A percentile compares a stretch with the other conserved stretches of the same genome.
Evolutionary conservation across 2,797 vertebrate genomes (phyloP).

Genomic region (Emys orbicularis): DNA sequence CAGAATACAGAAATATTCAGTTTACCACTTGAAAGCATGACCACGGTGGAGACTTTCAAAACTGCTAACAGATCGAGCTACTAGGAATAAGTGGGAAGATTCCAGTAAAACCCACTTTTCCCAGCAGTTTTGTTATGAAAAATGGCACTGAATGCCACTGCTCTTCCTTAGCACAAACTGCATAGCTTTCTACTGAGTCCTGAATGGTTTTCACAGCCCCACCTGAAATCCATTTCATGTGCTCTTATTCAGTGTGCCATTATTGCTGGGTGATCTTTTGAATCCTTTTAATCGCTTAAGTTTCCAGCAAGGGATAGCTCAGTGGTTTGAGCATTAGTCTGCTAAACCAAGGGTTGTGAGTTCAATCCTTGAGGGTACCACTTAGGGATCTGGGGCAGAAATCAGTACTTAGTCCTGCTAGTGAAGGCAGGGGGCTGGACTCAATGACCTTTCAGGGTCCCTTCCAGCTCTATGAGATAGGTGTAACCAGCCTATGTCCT

Average conservation of each 20-base stretch:
- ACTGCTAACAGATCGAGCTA: neutral
- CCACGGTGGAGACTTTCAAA: neutral
- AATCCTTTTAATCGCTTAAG: neutral
- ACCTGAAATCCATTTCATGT: neutral
- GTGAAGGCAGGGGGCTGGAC: too few species aligned
- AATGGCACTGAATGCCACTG: neutral
- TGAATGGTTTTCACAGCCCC: neutral
- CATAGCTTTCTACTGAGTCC: neutral
- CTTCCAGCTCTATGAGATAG: neutral
- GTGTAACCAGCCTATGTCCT: neutral
- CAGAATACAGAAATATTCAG: accelerated
- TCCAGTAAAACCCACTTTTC: neutral
- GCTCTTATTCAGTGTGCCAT: neutral
- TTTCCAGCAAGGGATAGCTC: neutral
- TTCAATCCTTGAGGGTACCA: too few species aligned
- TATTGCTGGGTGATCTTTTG: neutral
- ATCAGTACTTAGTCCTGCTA: too few species aligned
- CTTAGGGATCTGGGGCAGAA: too few species aligned
- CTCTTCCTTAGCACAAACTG: neutral
- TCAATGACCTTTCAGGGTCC: too few species aligned
- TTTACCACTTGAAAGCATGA: accelerated
- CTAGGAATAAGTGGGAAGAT: neutral
- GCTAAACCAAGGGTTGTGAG: too few species aligned
- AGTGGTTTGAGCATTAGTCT: too few species aligned
- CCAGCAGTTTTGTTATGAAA: neutral